phyloP scores from a whole-genome alignment of 2,888 invertebrate genomes.

The Stenodema calcarata region DNA sequence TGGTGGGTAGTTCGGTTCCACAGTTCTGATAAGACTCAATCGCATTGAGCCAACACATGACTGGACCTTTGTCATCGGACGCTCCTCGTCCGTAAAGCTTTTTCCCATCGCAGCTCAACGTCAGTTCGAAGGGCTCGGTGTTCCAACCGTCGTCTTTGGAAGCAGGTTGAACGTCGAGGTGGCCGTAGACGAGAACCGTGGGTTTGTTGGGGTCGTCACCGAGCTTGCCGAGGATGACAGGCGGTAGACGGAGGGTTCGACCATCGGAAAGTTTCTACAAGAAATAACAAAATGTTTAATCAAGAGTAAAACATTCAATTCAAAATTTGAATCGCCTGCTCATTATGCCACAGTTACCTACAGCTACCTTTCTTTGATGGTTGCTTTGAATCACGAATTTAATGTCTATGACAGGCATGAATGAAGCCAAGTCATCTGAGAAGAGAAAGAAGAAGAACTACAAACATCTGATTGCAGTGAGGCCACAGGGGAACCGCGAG shows the following conservation, averaged over 20 bases:
- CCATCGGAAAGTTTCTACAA: slow-evolving; percentile 69
- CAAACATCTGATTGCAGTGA: too few relatives aligned
- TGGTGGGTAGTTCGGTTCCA: slow-evolving; percentile 70
- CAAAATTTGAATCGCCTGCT: too few relatives aligned
- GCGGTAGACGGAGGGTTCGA: slow-evolving; percentile 78
- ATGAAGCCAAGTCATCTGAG: too few relatives aligned
- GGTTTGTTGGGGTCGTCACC: slow-evolving; percentile 82
- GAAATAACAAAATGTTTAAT: not conserved
- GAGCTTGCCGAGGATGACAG: slow-evolving; percentile 79
- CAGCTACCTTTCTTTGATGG: too few relatives aligned
- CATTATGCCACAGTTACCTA: too few relatives aligned
- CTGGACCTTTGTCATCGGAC: slow-evolving; percentile 93
- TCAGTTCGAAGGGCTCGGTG: slow-evolving; percentile 88
- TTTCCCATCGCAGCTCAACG: slow-evolving; percentile 65
- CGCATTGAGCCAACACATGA: slow-evolving; percentile 94
- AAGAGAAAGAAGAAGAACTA: too few relatives aligned
- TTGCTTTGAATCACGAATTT: too few relatives aligned
- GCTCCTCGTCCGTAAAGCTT: slow-evolving; percentile 92
- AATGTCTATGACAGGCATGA: too few relatives aligned
- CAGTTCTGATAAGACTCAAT: slow-evolving; percentile 84
- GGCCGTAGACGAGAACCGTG: slow-evolving; percentile 94
- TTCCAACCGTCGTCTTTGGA: slow-evolving; percentile 92
- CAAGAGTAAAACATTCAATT: too few relatives aligned
- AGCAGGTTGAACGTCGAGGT: slow-evolving; percentile 98
- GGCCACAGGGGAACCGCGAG: too few relatives aligned